Conservation (phyloP, 1,140 invertebrate species). For the Achatina immaculata region DNA sequence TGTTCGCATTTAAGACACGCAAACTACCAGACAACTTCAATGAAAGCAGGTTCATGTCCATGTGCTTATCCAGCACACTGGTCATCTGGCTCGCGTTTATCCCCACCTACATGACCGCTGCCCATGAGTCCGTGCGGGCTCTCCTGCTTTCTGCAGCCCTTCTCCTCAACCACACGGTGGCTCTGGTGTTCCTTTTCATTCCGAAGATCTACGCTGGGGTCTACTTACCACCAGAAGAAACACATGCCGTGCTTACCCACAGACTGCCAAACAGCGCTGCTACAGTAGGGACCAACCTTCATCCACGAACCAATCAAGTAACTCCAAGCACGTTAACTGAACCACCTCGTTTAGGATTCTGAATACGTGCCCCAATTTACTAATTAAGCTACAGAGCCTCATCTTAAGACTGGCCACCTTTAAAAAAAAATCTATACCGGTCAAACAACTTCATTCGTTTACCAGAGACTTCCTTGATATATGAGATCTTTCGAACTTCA, state of each 20-base stretch:
- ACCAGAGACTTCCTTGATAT: too few species aligned
- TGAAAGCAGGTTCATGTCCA: constrained; percentile 46
- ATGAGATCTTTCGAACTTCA: too few species aligned
- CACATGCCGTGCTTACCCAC: not conserved
- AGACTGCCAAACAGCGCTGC: not conserved
- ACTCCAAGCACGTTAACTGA: not conserved
- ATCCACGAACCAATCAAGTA: constrained; percentile 3
- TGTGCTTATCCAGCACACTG: constrained; percentile 38
- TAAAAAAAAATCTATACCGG: too few species aligned
- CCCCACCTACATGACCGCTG: constrained; percentile 38
- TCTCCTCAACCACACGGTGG: constrained; percentile 48
- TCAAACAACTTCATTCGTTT: too few species aligned
- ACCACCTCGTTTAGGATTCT: not conserved
- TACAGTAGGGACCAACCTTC: not conserved
- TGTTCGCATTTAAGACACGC: constrained; percentile 83
- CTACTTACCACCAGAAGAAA: constrained; percentile 53
- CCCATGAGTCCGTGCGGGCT: constrained; percentile 37
- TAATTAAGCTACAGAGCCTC: too few species aligned
- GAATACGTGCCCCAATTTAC: not conserved
- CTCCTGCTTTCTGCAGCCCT: constrained; percentile 49
- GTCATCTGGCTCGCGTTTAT: constrained; percentile 49
- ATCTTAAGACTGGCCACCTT: too few species aligned
- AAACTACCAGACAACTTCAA: constrained; percentile 48
- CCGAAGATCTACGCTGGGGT: constrained; percentile 74
- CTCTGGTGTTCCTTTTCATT: constrained; percentile 44